Evolutionary conservation across 2,797 vertebrate genomes (phyloP).

Genomic region (Lagodon rhomboides): DNA sequence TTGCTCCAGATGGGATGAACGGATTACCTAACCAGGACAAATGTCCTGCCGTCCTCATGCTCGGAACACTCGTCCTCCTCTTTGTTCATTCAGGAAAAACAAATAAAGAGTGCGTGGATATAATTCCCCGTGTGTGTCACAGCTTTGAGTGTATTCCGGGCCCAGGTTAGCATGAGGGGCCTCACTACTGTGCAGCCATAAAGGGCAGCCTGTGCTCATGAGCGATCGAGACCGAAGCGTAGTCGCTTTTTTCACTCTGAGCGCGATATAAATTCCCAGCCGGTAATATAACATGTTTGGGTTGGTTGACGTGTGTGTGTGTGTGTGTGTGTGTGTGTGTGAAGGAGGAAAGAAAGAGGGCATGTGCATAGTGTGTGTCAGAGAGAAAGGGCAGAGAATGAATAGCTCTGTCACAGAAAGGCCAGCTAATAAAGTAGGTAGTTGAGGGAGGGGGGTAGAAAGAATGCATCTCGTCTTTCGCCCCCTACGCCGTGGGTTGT

Average conservation of each 20-base stretch:
- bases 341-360: constrained; percentile 11
- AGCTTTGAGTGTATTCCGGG: constrained; percentile 37
- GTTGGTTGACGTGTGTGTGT: constrained; percentile 45
- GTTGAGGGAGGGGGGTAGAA: constrained; percentile 53
- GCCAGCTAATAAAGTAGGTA: constrained; percentile 78
- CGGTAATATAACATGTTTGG: constrained; percentile 70
- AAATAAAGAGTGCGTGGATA: constrained; percentile 29
- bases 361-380: constrained; percentile 52
- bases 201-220: constrained; percentile 56
- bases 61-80: constrained; percentile 29
- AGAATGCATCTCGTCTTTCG: constrained; percentile 80
- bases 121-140: constrained; percentile 54
- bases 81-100: constrained; percentile 29
- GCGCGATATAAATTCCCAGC: constrained; percentile 74
- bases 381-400: constrained; percentile 62
- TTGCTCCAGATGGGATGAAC: constrained; percentile 43
- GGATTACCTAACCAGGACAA: constrained; percentile 50
- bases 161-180: constrained; percentile 44
- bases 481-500: constrained; percentile 69
- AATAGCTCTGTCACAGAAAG: constrained; percentile 71
- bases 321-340: constrained; percentile 32
- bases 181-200: constrained; percentile 60
- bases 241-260: constrained; percentile 63
- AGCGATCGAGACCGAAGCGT: constrained; percentile 52
- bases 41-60: constrained; percentile 29